These are phyloP conservation scores for Xenentodon cancila DNA, from an alignment of 2,797 vertebrate species.

Conservation along the genomic window DNA sequence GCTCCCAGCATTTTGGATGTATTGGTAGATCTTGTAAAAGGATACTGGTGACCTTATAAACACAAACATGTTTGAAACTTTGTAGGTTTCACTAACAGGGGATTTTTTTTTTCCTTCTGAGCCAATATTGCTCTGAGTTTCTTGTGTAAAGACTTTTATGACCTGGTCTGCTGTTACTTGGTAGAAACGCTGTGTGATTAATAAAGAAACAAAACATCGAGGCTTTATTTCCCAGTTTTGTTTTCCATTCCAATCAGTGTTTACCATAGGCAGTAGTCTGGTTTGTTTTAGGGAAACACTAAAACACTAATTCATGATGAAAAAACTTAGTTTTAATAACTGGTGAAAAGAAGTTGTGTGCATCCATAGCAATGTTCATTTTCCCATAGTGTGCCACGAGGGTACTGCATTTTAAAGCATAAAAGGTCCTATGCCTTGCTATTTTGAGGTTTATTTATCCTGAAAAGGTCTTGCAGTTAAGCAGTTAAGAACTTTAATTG, in stretches of 20 bases:
- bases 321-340: conserved; percentile 27
- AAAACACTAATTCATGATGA: conserved; percentile 13
- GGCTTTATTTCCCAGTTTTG: conserved; percentile 34
- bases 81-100: conserved; percentile 39
- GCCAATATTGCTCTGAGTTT: conserved; percentile 41
- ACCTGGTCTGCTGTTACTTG: conserved; percentile 22
- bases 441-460: too few species aligned
- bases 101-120: conserved; percentile 18
- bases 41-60: conserved; percentile 71
- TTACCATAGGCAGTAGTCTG: conserved; percentile 35
- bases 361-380: conserved; percentile 8
- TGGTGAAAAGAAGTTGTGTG: conserved; percentile 24
- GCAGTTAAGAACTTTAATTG: too few species aligned
- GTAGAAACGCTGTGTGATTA: conserved; percentile 42
- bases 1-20: conserved; percentile 54
- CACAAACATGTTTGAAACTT: conserved; percentile 55
- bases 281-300: conserved; percentile 44
- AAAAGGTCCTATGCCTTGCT: background rate
- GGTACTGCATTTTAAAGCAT: conserved; percentile 18
- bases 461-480: too few species aligned
- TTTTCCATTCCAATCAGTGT: conserved; percentile 53
- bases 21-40: conserved; percentile 62
- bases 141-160: conserved; percentile 41
- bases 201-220: conserved; percentile 25
- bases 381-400: conserved; percentile 1